Evolutionary conservation across 2,113 vertebrate genomes (phyloP), one percentile per base, ranked within the genome.

Genomic region (Lepisosteus oculatus): DNA sequence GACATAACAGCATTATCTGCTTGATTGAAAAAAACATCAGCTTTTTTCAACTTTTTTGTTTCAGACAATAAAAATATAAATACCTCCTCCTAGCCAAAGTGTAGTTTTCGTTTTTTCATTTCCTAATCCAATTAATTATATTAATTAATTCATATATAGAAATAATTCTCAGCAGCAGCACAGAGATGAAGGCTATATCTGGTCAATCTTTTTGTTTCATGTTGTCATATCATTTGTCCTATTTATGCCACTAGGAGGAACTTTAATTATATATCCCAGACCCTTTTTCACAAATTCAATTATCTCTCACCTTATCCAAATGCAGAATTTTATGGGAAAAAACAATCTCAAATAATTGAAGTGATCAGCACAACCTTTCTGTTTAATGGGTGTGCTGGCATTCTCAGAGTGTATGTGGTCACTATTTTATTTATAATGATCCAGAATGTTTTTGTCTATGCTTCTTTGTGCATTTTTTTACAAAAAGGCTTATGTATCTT

Each of bases 231-330:
- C 82, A 67, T 84, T 29, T 14, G 81, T 69, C 11, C 78, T 57
- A 79, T 85, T 85, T 78, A 85, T 83, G 72, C 65, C 72, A 70
- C 78, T 80, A 55, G 51, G 17, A 64, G 47, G 70, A 55, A 15
- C n/a, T 84, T 81, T 85, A 85, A 79, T 82, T 83, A 69, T 81
- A 82, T 70, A 70, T 72, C 61, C 62, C 68, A 81, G 85, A 85
- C 80, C 80, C 78, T 82, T 86, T 85, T 85, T 65, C 45, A 77
- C 76, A 82, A 84, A 81, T 59, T 64, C 74, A 84, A 81, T 83
- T 72, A 82, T 84, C 80, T 80, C 71, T 74, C 74, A 1, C 3
- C 73, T 72, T 82, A 71, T 74, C 74, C 72, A 54, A 69, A 42
- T 71, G 63, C 42, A 69, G 61, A 70, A 70, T 63, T 67, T 67